Base-by-base conservation (phyloP, 2,797 vertebrate species). In the Mus caroli region DNA sequence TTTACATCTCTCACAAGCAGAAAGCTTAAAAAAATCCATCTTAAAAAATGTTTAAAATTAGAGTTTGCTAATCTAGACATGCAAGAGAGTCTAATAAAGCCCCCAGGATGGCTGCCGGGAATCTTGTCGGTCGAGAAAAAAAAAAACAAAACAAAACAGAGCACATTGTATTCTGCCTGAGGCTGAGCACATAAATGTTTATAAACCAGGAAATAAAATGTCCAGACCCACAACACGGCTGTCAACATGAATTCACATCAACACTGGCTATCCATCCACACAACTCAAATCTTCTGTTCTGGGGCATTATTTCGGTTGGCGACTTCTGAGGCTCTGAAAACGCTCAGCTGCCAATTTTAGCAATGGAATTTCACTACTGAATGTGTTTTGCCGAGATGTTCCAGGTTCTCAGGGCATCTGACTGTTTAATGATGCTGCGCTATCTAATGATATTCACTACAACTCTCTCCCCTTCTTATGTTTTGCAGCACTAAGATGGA, bases 1-100 rank as follows among this genome's bases (percentile, higher is more conserved):
- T 97, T 96, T 91, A 89, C 89, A 96, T 92, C 91, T 87, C 91
- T 87, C 69, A 90, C 84, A 93, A 92, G 67, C 82, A 89, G 28
- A 92, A 92, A 79, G 43, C 86, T 73, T 54, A 56, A 95, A 60
- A 79, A 91, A 84, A 88, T 46, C 69, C 78, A 82, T 92, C 90
- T 87, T 71, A 95, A 92, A 84, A 28, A 13, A 88, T 34, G 56
- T 93, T 96, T 95, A 91, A 93, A 95, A 95, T 92, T 52, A 91
- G 46, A 90, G 64, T 92, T 73, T 87, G 58, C 69, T 84, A 80
- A 94, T 92, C 40, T 77, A 43, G 56, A 69, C 62, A 46, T 22
- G 31, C 5, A 43, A 54, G 19, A 26, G 0, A 56, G 73, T 34
- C 15, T 76, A 78, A 92, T 79, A 82, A 94, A 86, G 84, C 46